These are phyloP conservation scores for Eupithecia pulchellata DNA, from an alignment of 2,888 invertebrate genomes.

Conservation along the genomic window DNA sequence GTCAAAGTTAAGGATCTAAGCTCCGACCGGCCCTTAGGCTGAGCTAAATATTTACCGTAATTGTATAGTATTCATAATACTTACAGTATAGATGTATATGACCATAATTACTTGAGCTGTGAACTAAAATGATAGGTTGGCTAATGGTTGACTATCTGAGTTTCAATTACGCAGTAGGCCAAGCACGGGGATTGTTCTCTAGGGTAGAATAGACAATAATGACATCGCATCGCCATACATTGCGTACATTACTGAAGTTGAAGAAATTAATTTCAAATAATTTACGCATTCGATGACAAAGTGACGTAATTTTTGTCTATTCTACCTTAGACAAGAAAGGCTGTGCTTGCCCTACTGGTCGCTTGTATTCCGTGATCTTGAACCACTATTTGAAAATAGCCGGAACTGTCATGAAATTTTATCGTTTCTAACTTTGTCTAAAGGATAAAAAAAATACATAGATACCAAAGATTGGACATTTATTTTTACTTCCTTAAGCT, in stretches of 20 bases:
- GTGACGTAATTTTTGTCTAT: too few species aligned
- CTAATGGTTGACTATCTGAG: neutral
- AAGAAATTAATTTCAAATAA: too few species aligned
- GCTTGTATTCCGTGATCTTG: neutral
- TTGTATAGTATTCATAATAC: neutral
- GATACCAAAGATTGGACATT: neutral
- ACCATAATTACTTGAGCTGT: neutral
- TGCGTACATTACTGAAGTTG: too few species aligned
- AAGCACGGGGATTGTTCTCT: too few species aligned
- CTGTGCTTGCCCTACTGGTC: neutral
- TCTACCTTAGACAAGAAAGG: too few species aligned
- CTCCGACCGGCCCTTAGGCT: neutral
- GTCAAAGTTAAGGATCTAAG: neutral
- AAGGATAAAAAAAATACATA: neutral
- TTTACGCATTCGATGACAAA: too few species aligned
- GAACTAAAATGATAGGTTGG: too few species aligned
- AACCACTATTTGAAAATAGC: neutral
- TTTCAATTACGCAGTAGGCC: neutral
- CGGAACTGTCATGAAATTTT: neutral
- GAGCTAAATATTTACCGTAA: neutral
- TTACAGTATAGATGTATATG: neutral
- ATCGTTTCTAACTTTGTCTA: neutral
- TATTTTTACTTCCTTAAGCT: neutral
- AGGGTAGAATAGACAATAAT: too few species aligned
- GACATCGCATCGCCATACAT: too few species aligned